Evolutionary conservation across 2,888 invertebrate genomes (phyloP).

Genomic region (Deilephila elpenor): DNA sequence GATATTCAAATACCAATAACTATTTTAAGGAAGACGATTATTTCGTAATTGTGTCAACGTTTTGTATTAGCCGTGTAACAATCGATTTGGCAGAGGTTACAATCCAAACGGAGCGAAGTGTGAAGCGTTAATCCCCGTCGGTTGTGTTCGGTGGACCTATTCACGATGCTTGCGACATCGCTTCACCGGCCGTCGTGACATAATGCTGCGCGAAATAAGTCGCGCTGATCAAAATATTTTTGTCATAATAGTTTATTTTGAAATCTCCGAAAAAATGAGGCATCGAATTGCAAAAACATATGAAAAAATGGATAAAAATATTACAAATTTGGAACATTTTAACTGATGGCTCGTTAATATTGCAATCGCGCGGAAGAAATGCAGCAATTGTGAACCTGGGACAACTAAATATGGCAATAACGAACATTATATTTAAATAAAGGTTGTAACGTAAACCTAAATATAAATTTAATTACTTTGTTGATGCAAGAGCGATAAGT

Average conservation of each 20-base stretch:
- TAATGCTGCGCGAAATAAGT: conserved; percentile 28
- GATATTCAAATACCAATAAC: conserved; percentile 62
- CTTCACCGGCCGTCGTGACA: conserved; percentile 38
- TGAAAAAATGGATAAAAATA: too few relatives aligned
- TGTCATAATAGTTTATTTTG: conserved; percentile 27
- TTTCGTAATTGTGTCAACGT: conserved; percentile 50
- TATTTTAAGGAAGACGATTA: conserved; percentile 54
- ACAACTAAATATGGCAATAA: too few relatives aligned
- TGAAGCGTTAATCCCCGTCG: conserved; percentile 40
- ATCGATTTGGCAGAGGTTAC: conserved; percentile 44
- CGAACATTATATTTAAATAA: too few relatives aligned
- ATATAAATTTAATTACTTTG: too few relatives aligned
- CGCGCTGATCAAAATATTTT: conserved; percentile 28
- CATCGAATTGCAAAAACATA: too few relatives aligned
- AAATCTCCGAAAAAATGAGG: conserved; percentile 3
- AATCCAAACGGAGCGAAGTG: conserved; percentile 36
- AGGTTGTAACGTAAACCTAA: too few relatives aligned
- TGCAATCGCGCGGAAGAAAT: too few relatives aligned
- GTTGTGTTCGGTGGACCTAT: conserved; percentile 36
- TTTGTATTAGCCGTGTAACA: conserved; percentile 38
- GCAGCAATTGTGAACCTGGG: too few relatives aligned
- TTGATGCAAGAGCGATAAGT: too few relatives aligned
- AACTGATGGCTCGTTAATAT: too few relatives aligned
- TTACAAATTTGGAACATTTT: too few relatives aligned
- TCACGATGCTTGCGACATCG: conserved; percentile 37